Evolutionary conservation across 2,113 vertebrate genomes (phyloP).

Genomic region (Gavialis gangeticus): DNA sequence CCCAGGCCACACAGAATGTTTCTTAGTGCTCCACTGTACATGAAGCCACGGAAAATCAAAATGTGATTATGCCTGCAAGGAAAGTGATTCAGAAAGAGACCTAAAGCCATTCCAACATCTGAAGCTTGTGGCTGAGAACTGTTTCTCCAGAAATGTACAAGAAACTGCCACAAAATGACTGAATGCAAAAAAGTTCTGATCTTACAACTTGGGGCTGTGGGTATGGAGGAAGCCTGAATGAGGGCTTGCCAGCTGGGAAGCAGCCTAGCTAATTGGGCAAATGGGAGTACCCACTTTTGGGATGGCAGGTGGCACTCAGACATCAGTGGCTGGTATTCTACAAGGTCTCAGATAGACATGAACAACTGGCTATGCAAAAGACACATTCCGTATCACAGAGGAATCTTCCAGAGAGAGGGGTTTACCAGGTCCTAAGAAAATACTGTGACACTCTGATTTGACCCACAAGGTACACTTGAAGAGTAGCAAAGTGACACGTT

Average conservation of each 20-base stretch:
- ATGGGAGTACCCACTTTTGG: neutral
- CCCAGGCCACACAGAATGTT: neutral
- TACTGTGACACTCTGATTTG: neutral
- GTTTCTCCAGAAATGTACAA: neutral
- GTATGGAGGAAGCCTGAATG: fast-evolving
- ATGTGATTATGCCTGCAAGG: neutral
- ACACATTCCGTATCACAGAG: neutral
- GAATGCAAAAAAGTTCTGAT: neutral
- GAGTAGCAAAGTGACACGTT: neutral
- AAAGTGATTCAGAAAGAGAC: neutral
- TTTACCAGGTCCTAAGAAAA: neutral
- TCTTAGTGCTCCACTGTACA: neutral
- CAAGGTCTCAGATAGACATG: neutral
- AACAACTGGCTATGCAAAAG: neutral
- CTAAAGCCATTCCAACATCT: neutral
- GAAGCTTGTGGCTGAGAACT: neutral
- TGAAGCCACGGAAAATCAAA: neutral
- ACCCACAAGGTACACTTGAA: neutral
- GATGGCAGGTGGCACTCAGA: neutral
- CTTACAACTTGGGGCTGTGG: neutral
- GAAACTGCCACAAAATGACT: neutral
- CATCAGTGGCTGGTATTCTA: neutral
- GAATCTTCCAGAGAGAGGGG: neutral
- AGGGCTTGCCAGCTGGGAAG: neutral
- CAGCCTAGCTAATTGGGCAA: neutral